Evolutionary conservation across 2,797 vertebrate genomes (phyloP).

Genomic region (Vultur gryphus): DNA sequence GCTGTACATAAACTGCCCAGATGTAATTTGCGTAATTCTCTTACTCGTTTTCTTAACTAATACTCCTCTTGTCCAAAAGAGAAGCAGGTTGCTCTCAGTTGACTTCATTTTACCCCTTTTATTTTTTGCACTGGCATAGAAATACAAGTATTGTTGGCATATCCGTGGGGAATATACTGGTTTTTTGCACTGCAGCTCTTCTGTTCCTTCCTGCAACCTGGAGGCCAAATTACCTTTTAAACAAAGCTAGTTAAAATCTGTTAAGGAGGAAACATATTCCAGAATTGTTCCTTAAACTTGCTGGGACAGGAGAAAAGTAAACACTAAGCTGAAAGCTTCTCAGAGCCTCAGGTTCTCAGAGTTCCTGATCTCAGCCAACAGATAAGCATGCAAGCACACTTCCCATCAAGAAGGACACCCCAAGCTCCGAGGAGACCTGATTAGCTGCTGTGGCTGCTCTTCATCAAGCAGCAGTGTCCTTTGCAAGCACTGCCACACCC

Average conservation of each 20-base stretch:
- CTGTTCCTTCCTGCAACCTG: background rate
- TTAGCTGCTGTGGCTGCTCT: constrained; percentile 24
- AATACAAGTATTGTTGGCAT: background rate
- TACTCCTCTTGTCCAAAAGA: background rate
- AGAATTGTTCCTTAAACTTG: constrained; percentile 55
- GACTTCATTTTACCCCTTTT: background rate
- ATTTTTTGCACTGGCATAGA: background rate
- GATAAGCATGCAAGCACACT: background rate
- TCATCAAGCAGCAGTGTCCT: constrained; percentile 16
- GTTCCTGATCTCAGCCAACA: background rate
- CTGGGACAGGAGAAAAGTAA: constrained; percentile 14
- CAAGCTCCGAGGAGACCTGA: background rate
- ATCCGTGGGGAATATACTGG: background rate
- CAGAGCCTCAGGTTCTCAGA: background rate
- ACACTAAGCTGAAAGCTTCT: constrained; percentile 40
- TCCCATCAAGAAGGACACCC: background rate
- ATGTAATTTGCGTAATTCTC: background rate
- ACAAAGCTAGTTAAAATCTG: constrained; percentile 29
- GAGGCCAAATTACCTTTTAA: background rate
- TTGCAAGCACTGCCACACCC: constrained; percentile 29
- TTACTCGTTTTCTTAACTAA: background rate
- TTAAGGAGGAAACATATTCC: constrained; percentile 37
- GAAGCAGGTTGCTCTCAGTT: background rate
- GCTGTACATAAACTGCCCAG: background rate
- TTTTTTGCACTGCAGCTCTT: background rate